Base-by-base conservation (phyloP, 37 sponge, comb jelly and placozoan species). In the Axinella damicornis region DNA sequence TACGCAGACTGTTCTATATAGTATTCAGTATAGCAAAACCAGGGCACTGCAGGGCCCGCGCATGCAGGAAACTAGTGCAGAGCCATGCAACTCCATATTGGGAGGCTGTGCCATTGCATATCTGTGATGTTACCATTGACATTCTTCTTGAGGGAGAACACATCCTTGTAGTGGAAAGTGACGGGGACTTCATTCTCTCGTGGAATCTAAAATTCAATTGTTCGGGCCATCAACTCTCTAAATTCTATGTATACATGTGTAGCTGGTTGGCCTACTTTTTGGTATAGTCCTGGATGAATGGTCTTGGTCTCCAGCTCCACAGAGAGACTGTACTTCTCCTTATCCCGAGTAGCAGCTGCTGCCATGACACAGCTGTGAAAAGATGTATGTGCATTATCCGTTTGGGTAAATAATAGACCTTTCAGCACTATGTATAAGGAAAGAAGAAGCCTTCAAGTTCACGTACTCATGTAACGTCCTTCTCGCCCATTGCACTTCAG, bases 381-480 rank as follows among this genome's bases (percentile, higher is more conserved):
- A 9, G 9, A 46, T 46, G 46, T 12, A 46, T 4, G 46, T 4
- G 4, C 4, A 12, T 46, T 4, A 9, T 46, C 4, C 9, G 46
- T 46, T 46, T 46, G 46, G 46, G 46, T 46, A 9, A 9, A 46
- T n/a, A n/a, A n/a, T n/a, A n/a, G n/a, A n/a, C n/a, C n/a, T n/a
- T n/a, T n/a, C n/a, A n/a, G n/a, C n/a, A n/a, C n/a, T n/a, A n/a
- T n/a, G n/a, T n/a, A n/a, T 46, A 9, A 46, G 46, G 46, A 46
- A 46, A 9, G 9, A 4, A 46, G 46, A 12, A 46, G n/a, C n/a
- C n/a, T n/a, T n/a, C 46, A 12, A 46, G 46, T 46, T 14, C 6
- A 61, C 69, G 37, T 31, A 81, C 82, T 69, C 69, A 57, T 88
- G 81, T 5, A 88, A 53, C 13, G 76, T 76, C 32, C 82, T 73